Evolutionary conservation across 2,797 vertebrate genomes (phyloP).

Genomic region (Ataeniobius toweri): DNA sequence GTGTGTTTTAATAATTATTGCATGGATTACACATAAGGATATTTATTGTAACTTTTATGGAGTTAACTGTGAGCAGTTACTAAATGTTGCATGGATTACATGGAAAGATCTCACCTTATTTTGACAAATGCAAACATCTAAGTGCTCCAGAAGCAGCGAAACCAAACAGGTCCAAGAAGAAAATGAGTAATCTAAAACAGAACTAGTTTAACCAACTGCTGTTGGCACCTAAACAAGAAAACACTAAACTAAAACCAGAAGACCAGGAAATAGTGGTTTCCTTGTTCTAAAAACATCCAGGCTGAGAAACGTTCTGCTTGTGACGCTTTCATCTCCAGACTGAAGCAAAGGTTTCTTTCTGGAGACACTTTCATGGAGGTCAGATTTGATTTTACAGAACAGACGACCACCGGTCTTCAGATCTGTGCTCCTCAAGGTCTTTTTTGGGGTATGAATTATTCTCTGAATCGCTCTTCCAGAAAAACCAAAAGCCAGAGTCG

Average conservation of each 20-base stretch:
- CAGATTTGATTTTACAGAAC: background rate
- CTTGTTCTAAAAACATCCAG: background rate
- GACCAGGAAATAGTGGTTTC: background rate
- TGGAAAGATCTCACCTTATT: too few species aligned
- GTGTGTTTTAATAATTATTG: too few species aligned
- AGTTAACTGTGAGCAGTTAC: too few species aligned
- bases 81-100: too few species aligned
- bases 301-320: too few species aligned
- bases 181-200: background rate
- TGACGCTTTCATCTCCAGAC: background rate
- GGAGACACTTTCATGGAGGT: background rate
- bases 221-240: background rate
- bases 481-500: too few species aligned
- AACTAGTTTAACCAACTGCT: background rate
- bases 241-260: background rate
- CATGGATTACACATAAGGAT: too few species aligned
- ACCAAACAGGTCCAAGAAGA: background rate
- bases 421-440: background rate
- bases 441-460: too few species aligned
- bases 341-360: background rate
- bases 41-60: too few species aligned
- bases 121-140: background rate
- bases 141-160: background rate
- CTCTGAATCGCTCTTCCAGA: too few species aligned
- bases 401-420: background rate